A percentile compares a stretch with the other conserved stretches of the same genome.
These are phyloP conservation scores for Balearica regulorum DNA, from an alignment of 2,797 vertebrate species.

Conservation along the genomic window DNA sequence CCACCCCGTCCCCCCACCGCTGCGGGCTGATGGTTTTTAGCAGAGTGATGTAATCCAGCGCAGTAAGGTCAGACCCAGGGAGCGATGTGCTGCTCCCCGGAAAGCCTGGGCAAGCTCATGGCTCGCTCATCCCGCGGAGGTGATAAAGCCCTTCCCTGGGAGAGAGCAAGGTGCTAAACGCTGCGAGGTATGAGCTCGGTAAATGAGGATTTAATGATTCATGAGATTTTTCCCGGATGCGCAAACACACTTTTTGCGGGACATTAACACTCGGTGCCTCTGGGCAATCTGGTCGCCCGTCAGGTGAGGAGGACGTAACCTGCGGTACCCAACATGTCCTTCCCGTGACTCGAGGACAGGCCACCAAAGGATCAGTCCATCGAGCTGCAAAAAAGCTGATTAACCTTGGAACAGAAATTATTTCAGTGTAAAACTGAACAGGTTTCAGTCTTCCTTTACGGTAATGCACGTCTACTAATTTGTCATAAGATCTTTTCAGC, in stretches of 20 bases:
- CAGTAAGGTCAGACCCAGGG: fast-evolving
- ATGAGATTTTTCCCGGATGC: not conserved
- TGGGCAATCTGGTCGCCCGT: not conserved
- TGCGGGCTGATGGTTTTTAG: not conserved
- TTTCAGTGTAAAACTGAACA: not conserved
- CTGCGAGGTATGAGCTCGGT: not conserved
- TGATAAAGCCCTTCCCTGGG: not conserved
- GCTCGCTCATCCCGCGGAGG: fast-evolving
- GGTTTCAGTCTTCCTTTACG: not conserved
- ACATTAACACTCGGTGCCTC: not conserved
- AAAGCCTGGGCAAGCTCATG: not conserved
- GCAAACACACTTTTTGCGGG: not conserved
- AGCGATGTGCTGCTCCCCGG: fast-evolving
- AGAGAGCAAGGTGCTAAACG: not conserved
- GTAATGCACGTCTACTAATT: not conserved
- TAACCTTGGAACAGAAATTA: not conserved
- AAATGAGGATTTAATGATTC: not conserved
- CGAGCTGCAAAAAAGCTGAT: not conserved
- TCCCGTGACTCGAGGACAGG: not conserved
- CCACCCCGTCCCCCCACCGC: fast-evolving
- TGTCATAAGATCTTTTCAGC: not conserved
- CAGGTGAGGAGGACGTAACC: not conserved
- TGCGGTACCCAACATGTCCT: fast-evolving
- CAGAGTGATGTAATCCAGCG: fast-evolving
- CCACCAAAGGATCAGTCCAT: no score